Conservation (phyloP, 2,797 vertebrate species). For the Gouania willdenowi region DNA sequence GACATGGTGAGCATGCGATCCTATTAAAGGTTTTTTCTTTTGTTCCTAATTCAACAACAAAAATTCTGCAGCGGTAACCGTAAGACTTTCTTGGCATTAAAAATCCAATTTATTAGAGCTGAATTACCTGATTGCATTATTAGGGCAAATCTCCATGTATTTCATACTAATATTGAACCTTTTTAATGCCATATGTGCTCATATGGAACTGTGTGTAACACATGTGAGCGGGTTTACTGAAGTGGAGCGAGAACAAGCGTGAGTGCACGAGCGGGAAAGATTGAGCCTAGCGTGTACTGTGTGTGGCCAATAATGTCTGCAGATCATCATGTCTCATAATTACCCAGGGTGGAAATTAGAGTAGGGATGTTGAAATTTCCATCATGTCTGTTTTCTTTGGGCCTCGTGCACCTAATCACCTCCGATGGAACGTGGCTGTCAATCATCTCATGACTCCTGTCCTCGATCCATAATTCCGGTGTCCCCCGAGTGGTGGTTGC, state of each 20-base stretch:
- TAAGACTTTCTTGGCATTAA: too few species aligned
- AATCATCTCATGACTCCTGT: constrained; percentile 69
- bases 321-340: constrained; percentile 76
- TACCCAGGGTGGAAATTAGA: constrained; percentile 70
- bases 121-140: too few species aligned
- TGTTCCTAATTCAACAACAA: too few species aligned
- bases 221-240: constrained; percentile 6
- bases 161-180: too few species aligned
- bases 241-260: constrained; percentile 17
- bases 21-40: too few species aligned
- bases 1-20: too few species aligned
- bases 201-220: too few species aligned
- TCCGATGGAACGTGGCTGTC: constrained; percentile 67
- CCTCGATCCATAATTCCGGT: constrained; percentile 73
- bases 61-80: too few species aligned
- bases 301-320: constrained; percentile 68
- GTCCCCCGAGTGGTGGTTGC: constrained; percentile 50
- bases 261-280: constrained; percentile 35
- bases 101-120: too few species aligned
- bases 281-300: constrained; percentile 45
- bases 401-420: constrained; percentile 69
- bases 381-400: constrained; percentile 75
- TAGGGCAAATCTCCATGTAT: too few species aligned
- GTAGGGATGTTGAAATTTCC: constrained; percentile 71
- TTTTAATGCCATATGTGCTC: too few species aligned